phyloP scores from a whole-genome alignment of 1,140 invertebrate species.

The Pseudomyrmex pallidus region DNA sequence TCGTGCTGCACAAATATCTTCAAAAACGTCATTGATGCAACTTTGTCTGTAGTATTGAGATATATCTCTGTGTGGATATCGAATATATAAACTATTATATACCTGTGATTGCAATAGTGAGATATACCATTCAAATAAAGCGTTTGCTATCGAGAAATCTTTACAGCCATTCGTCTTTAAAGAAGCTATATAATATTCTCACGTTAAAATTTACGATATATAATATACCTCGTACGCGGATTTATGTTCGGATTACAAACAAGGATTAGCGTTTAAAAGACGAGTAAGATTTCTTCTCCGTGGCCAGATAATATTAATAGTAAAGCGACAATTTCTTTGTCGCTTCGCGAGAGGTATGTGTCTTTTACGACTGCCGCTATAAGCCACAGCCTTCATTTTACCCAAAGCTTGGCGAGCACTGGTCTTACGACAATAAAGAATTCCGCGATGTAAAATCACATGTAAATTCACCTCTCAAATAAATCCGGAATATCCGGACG shows the following conservation, averaged over 20 bases:
- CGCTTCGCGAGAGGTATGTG: conserved; percentile 27
- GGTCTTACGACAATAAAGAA: conserved; percentile 36
- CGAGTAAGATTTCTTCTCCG: neutral
- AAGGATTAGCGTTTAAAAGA: conserved; percentile 22
- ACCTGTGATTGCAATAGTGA: conserved; percentile 28
- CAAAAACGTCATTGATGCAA: no score
- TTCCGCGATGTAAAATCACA: conserved; percentile 41
- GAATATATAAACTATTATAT: conserved; percentile 16
- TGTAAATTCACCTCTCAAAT: conserved; percentile 32
- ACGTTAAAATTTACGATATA: neutral
- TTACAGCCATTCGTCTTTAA: conserved; percentile 22
- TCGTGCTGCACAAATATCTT: no score
- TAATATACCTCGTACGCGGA: conserved; percentile 1
- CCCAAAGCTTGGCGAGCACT: no score
- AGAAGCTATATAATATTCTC: conserved; percentile 2
- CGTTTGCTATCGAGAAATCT: conserved; percentile 47
- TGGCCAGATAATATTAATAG: conserved; percentile 11
- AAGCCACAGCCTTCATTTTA: no score
- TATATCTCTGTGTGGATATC: no score
- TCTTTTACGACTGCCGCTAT: no score
- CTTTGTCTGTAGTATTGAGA: no score
- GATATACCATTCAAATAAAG: conserved; percentile 40
- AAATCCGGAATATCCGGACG: conserved; percentile 2
- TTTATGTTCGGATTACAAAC: conserved; percentile 1
- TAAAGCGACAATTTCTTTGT: conserved; percentile 26